Evolutionary conservation across 2,113 vertebrate genomes (phyloP), one percentile per base, ranked within the genome.

Genomic region (Chaenogobius annularis): DNA sequence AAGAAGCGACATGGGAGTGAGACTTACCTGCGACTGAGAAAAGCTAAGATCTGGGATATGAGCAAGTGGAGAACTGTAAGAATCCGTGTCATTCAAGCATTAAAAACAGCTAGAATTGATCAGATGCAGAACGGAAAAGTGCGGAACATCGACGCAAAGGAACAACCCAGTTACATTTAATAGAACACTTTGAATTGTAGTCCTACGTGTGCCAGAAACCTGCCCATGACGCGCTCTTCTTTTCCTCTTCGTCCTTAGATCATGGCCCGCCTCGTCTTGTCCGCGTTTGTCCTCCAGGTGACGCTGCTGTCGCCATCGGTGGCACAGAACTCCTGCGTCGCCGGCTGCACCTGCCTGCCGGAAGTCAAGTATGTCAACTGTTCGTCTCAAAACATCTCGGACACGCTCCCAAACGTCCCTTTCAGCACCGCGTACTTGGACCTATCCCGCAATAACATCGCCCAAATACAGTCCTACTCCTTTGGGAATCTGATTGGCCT

Each of bases 331-430:
- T 47, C 43, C 20, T 66, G 64, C 44, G 1, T 10, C 44, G 0
- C 3, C 10, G n/a, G 20, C 13, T 66, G 64, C 44, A 22, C 10
- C n/a, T 66, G 64, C 44, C 20, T 47, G 12, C 64, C 20, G 26
- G 64, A 66, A 23, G 22, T 47, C 6, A 66, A 47, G 23, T 66
- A 66, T 10, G 22, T 66, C 64, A 66, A 66, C 64, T 66, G 64
- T 10, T 66, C 64, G 22, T 66, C 64, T 15, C 19, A 7, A 43
- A 66, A 66, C 40, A 11, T 66, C 40, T 46, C 40, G n/a, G 64
- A 44, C 20, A 2, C 44, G 15, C 64, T 66, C 5, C 40, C 40
- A 13, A 47, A 47, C 6, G 15, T 66, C 64, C n/a, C 64, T 10
- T 47, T 47, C 43, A 47, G 64, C 22, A 47, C 64, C 3, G 64